Conservation (phyloP, 2,797 vertebrate species). For the Masticophis lateralis region DNA sequence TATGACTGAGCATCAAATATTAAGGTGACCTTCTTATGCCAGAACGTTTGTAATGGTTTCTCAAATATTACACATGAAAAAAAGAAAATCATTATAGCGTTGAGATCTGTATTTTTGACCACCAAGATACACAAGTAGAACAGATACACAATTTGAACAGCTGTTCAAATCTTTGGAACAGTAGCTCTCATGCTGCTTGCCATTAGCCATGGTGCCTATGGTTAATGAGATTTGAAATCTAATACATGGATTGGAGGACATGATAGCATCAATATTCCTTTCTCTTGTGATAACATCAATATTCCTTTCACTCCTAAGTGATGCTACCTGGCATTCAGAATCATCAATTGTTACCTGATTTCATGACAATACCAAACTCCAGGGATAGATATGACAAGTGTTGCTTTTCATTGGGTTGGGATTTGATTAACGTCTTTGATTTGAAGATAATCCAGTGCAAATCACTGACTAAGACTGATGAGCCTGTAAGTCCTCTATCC, state of each 20-base stretch:
- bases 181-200: neutral
- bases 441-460: neutral
- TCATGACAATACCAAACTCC: neutral
- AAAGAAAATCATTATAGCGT: neutral
- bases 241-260: neutral
- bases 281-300: neutral
- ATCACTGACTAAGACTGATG: conserved; percentile 13
- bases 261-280: neutral
- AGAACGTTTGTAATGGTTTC: neutral
- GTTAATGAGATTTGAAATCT: neutral
- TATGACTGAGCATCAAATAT: neutral
- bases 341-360: neutral
- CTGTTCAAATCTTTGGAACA: neutral
- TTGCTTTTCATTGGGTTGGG: neutral
- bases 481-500: neutral
- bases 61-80: neutral
- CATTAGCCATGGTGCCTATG: neutral
- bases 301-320: neutral
- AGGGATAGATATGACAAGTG: neutral
- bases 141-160: neutral
- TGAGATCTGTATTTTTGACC: neutral
- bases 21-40: neutral
- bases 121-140: neutral
- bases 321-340: conserved; percentile 11
- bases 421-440: neutral